Evolutionary conservation across 1,140 invertebrate genomes (phyloP), one percentile per base, ranked within the genome.

Genomic region (Propsilocerus akamusi): DNA sequence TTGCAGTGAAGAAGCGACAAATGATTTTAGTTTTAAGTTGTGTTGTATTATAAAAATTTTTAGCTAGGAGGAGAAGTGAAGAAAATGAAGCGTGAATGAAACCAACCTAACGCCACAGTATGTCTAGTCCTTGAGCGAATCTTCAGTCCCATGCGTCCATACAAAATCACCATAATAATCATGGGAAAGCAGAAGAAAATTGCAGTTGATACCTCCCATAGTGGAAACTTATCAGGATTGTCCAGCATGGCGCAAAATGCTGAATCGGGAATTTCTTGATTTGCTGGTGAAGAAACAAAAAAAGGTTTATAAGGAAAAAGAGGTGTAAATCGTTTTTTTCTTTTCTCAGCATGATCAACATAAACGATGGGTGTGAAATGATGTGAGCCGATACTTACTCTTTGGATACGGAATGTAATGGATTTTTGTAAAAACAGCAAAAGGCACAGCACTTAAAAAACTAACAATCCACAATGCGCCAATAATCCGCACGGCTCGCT

Each of bases 171-270:
- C 46, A 93, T 87, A 2, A 88, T 69, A 4, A 79, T 34, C 72
- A 89, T 82, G 0, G 89, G 89, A 25, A 90, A 68, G 24, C 88
- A 66, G 64, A 93, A 92, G 67, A 92, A 92, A 25, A 88, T 61
- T 20, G 86, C 62, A 49, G 78, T 81, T 58, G 84, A 87, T n/a
- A 86, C 58, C 62, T 89, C 84, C 53, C 83, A 87, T 25, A 88
- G 61, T 25, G 82, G 82, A 55, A 73, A 69, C 1, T 72, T 67
- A 41, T 72, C 62, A 1, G 79, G 74, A 26, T 74, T 67, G 8
- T 72, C 63, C 17, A 80, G 57, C 77, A 85, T 83, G 1, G 72
- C 77, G 56, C 86, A 89, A 57, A 87, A 78, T 0, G 83, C 85
- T 0, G 83, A 86, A 53, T 86, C 79, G 53, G 68, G 51, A 32